These are phyloP conservation scores for Cheiracanthium punctorium DNA, from an alignment of 2,888 invertebrate species.

Conservation along the genomic window DNA sequence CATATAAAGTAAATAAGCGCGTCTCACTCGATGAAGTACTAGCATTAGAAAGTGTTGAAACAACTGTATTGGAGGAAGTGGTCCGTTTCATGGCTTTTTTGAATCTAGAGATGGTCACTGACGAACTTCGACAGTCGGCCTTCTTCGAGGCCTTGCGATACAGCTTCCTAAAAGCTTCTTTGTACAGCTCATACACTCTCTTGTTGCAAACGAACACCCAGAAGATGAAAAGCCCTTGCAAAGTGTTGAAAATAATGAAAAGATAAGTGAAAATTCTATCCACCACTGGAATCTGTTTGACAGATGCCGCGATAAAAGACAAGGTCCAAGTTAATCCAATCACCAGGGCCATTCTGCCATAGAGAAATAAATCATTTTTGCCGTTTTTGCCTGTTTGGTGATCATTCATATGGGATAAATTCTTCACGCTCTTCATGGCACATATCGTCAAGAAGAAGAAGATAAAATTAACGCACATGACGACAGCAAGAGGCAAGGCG, in stretches of 20 bases:
- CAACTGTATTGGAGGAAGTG: slow-evolving; percentile 45
- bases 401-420: slow-evolving; percentile 35
- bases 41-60: slow-evolving; percentile 49
- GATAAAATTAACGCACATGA: slow-evolving; percentile 72
- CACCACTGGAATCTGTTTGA: slow-evolving; percentile 42
- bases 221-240: slow-evolving; percentile 73
- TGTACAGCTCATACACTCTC: slow-evolving; percentile 69
- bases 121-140: neutral
- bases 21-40: slow-evolving; percentile 26
- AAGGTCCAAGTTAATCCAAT: slow-evolving; percentile 74
- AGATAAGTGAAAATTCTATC: slow-evolving; percentile 71
- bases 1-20: too few relatives aligned
- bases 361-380: slow-evolving; percentile 72
- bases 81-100: slow-evolving; percentile 36
- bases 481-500: slow-evolving; percentile 71
- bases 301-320: slow-evolving; percentile 71
- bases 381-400: slow-evolving; percentile 35
- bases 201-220: slow-evolving; percentile 73
- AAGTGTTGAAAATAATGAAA: slow-evolving; percentile 73
- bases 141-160: neutral
- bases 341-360: slow-evolving; percentile 73
- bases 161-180: slow-evolving; percentile 13
- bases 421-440: slow-evolving; percentile 69
- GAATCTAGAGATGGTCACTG: neutral
- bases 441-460: slow-evolving; percentile 72